phyloP scores from a whole-genome alignment of 2,888 invertebrate genomes.

The Sceliomorpha sp. region DNA sequence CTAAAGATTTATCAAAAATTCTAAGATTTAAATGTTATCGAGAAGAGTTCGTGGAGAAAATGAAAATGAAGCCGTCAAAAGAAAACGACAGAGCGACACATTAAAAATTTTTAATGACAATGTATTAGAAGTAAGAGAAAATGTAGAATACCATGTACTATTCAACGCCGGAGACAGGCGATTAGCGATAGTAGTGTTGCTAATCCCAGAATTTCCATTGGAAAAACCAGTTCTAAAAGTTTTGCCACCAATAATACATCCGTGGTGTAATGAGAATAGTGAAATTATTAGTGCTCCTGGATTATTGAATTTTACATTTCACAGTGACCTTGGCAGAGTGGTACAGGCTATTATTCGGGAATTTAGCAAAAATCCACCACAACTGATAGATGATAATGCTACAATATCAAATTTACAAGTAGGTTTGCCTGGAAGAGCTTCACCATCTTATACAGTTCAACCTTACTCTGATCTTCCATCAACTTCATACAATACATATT shows the following conservation, averaged over 20 bases:
- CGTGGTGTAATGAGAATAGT: conserved; percentile 87
- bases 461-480: conserved; percentile 71
- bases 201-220: conserved; percentile 87
- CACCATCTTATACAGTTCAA: conserved; percentile 72
- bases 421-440: conserved; percentile 74
- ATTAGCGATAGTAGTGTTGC: conserved; percentile 85
- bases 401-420: conserved; percentile 65
- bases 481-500: conserved; percentile 72
- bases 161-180: conserved; percentile 85
- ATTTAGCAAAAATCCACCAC: conserved; percentile 85
- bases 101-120: conserved; percentile 91
- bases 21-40: conserved; percentile 79
- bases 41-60: conserved; percentile 79
- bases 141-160: conserved; percentile 87
- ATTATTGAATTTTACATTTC: conserved; percentile 87
- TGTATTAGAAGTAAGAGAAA: conserved; percentile 87
- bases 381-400: conserved; percentile 77
- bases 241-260: conserved; percentile 85
- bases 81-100: conserved; percentile 90
- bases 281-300: conserved; percentile 89
- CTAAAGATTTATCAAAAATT: conserved; percentile 77
- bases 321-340: conserved; percentile 90
- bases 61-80: conserved; percentile 78
- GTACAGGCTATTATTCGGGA: conserved; percentile 91
- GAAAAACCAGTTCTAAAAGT: conserved; percentile 87